A percentile compares a stretch with the other conserved stretches of the same genome.
These are phyloP conservation scores for Hexactinellida sp. DNA, from an alignment of 37 sponge, comb jelly and placozoan species.

Conservation along the genomic window DNA sequence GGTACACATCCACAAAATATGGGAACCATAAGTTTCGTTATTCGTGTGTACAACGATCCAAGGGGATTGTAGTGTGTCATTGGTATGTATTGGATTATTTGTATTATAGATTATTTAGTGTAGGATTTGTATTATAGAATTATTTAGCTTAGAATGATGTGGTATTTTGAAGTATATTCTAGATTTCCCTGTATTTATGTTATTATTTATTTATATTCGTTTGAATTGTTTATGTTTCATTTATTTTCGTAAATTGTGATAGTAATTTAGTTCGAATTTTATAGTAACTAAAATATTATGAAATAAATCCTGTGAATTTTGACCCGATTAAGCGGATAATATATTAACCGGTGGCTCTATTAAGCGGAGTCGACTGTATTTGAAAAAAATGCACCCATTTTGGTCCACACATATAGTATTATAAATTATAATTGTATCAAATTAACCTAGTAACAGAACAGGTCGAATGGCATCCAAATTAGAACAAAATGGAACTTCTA, in stretches of 20 bases:
- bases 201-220: no score
- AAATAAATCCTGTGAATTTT: no score
- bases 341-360: no score
- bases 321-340: no score
- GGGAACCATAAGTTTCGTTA: background rate
- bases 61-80: background rate
- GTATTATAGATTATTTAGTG: background rate
- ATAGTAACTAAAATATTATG: no score
- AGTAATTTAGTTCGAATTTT: no score
- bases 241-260: no score
- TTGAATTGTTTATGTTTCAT: background rate
- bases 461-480: background rate
- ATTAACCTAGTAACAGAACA: background rate
- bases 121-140: background rate
- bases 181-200: background rate
- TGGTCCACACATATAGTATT: no score
- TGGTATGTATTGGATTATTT: background rate
- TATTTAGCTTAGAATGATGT: background rate
- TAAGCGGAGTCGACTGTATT: no score
- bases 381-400: no score
- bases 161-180: background rate
- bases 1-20: background rate
- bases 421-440: no score
- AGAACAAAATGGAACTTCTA: background rate
- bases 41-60: background rate